Conservation (phyloP, 2,797 vertebrate species). For the Anas flavirostris region DNA sequence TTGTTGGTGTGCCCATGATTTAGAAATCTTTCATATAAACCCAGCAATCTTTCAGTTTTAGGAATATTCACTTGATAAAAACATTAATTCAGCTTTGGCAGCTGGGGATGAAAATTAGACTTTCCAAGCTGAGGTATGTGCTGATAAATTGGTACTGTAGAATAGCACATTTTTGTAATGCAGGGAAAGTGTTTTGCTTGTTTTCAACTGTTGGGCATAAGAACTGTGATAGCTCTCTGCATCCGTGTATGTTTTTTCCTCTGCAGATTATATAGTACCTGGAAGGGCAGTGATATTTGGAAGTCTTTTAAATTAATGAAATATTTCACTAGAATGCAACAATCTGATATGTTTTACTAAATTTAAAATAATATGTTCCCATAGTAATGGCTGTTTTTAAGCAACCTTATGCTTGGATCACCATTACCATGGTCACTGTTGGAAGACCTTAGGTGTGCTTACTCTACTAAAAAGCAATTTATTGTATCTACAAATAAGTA, state of each 20-base stretch:
- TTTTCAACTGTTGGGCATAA: slow-evolving; percentile 65
- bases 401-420: not conserved
- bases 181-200: slow-evolving; percentile 23
- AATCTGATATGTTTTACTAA: not conserved
- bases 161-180: slow-evolving; percentile 71
- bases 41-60: slow-evolving; percentile 59
- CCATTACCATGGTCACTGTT: not conserved
- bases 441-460: not conserved
- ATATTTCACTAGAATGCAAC: not conserved
- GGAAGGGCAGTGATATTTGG: slow-evolving; percentile 24
- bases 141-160: slow-evolving; percentile 70
- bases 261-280: slow-evolving; percentile 63
- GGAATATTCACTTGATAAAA: slow-evolving; percentile 66
- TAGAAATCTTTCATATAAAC: slow-evolving; percentile 70
- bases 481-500: not conserved
- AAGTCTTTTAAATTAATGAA: not conserved
- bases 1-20: slow-evolving; percentile 43
- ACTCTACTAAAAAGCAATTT: not conserved
- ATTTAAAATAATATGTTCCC: not conserved
- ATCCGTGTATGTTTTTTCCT: slow-evolving; percentile 59
- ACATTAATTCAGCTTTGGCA: slow-evolving; percentile 71
- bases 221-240: slow-evolving; percentile 64
- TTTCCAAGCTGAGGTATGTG: slow-evolving; percentile 23
- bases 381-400: not conserved
- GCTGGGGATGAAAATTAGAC: slow-evolving; percentile 45